phyloP scores from a whole-genome alignment of 2,888 invertebrate species.

The Quadroppia sp. region DNA sequence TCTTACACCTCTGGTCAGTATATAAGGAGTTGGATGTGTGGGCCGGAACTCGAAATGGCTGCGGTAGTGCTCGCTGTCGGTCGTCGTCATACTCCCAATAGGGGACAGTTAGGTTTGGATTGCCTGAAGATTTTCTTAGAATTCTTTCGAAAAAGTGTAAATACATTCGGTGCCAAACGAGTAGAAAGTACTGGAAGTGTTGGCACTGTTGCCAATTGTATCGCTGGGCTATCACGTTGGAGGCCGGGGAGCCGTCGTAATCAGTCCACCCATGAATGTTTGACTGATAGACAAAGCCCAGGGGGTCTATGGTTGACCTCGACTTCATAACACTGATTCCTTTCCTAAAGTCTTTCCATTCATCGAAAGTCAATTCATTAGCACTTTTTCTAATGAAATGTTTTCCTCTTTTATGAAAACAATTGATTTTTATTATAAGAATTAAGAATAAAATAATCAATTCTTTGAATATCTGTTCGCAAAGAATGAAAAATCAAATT shows the following conservation, averaged over 20 bases:
- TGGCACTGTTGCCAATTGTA: not conserved
- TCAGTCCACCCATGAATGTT: slow-evolving; percentile 9
- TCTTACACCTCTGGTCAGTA: not conserved
- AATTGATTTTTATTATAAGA: no score
- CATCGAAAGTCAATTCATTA: not conserved
- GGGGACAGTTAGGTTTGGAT: not conserved
- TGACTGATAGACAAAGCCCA: not conserved
- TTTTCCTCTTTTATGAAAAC: no score
- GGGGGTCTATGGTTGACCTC: not conserved
- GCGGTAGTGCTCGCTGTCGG: not conserved
- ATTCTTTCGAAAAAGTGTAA: not conserved
- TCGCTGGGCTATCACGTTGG: not conserved
- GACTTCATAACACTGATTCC: not conserved
- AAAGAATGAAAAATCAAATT: no score
- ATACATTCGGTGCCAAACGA: slow-evolving; percentile 9
- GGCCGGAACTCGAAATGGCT: not conserved
- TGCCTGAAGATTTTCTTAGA: not conserved
- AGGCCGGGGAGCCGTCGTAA: not conserved
- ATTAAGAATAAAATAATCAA: no score
- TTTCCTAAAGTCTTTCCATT: slow-evolving; percentile 2
- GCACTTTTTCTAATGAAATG: no score
- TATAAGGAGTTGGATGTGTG: not conserved
- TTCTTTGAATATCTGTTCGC: no score
- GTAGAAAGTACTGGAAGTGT: not conserved
- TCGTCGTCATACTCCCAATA: not conserved